Percentiles rank a stretch among this genome's conserved stretches.
phyloP scores from a whole-genome alignment of 1,140 invertebrate species.

The Acromyrmex charruanus region DNA sequence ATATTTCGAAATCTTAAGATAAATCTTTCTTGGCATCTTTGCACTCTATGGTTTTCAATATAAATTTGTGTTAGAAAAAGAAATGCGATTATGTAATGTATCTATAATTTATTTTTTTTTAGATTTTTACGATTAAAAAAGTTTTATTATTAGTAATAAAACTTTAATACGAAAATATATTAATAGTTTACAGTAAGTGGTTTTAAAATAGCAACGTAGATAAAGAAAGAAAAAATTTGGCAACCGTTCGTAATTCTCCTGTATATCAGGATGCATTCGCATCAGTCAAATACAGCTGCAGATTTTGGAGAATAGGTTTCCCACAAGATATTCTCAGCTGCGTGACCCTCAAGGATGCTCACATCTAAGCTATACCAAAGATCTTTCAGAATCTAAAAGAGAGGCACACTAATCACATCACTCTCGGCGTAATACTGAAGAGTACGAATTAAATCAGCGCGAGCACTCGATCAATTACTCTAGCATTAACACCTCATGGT shows the following conservation, averaged over 20 bases:
- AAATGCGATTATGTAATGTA: neutral
- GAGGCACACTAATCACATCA: conserved; percentile 41
- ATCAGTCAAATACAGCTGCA: conserved; percentile 25
- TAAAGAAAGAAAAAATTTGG: neutral
- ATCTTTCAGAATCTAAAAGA: conserved; percentile 43
- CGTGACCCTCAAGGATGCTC: conserved; percentile 5
- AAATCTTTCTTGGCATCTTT: neutral
- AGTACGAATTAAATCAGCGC: conserved; percentile 47
- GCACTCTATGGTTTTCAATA: conserved; percentile 10
- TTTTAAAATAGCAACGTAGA: neutral
- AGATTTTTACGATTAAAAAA: neutral
- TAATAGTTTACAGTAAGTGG: neutral
- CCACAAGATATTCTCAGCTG: conserved; percentile 31
- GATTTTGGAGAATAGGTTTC: conserved; percentile 13
- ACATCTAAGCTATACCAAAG: neutral
- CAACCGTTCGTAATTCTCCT: neutral
- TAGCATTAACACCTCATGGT: conserved; percentile 78
- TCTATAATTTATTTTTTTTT: neutral
- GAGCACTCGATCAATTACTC: conserved; percentile 68
- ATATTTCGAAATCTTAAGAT: conserved; percentile 73
- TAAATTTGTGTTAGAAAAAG: conserved; percentile 3
- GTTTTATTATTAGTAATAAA: neutral
- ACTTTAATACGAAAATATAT: no score
- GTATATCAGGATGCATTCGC: neutral
- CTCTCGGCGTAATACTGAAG: conserved; percentile 5